Conservation (phyloP, 2,797 vertebrate genomes). For the Anguilla obscura region DNA sequence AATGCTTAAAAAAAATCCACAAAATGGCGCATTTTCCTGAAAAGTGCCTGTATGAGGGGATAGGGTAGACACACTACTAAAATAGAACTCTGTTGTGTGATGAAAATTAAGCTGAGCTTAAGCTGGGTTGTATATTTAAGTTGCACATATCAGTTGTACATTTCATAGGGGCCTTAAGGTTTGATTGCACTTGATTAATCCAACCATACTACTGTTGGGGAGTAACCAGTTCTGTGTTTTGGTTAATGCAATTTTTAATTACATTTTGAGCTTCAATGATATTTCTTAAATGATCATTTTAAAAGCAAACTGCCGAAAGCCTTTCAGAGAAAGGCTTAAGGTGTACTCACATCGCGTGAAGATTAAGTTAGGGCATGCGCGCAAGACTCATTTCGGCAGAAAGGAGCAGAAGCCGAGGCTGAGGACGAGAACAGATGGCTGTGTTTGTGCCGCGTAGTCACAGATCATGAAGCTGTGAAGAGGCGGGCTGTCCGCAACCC, state of each 20-base stretch:
- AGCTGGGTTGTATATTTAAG: too few species aligned
- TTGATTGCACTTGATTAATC: background rate
- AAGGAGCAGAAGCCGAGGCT: background rate
- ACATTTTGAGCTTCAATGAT: background rate
- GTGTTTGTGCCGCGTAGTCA: background rate
- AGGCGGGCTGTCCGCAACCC: background rate
- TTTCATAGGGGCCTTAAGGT: background rate
- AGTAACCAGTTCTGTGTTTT: background rate
- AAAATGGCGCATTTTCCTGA: too few species aligned
- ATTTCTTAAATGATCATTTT: background rate
- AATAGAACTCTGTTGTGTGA: too few species aligned
- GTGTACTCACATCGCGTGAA: background rate
- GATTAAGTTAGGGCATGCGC: background rate
- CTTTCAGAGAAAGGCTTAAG: background rate
- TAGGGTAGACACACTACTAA: too few species aligned
- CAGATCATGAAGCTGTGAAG: slow-evolving; percentile 12
- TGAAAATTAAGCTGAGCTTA: too few species aligned
- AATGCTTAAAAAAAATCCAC: too few species aligned
- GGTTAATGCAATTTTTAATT: too few species aligned
- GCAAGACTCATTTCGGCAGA: background rate
- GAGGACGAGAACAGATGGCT: background rate
- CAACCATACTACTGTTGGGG: background rate
- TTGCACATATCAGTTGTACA: too few species aligned
- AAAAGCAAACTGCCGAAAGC: background rate
- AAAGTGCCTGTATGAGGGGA: too few species aligned